phyloP scores from a whole-genome alignment of 2,797 vertebrate genomes.

The Liasis olivaceus region DNA sequence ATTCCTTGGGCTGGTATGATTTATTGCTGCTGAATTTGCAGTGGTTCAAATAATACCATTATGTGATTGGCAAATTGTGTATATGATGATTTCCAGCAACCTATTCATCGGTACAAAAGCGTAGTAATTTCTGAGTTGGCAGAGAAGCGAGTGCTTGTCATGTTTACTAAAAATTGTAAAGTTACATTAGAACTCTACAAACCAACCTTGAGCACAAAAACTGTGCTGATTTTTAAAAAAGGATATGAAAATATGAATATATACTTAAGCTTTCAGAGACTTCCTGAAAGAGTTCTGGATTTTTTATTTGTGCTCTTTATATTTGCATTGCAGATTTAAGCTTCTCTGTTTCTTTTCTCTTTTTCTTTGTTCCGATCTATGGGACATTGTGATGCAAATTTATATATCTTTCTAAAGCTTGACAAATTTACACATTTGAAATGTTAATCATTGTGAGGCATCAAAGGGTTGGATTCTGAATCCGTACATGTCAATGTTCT shows the following conservation, averaged over 20 bases:
- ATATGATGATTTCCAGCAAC: slow-evolving; percentile 57
- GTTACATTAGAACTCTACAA: slow-evolving; percentile 36
- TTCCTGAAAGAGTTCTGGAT: slow-evolving; percentile 57
- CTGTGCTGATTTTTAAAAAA: slow-evolving; percentile 37
- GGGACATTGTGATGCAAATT: slow-evolving; percentile 69
- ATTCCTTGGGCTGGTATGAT: slow-evolving; percentile 28
- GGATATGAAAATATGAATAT: slow-evolving; percentile 55
- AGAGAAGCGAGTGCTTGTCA: slow-evolving; percentile 42
- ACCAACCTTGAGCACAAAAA: background rate
- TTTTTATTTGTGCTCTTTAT: slow-evolving; percentile 59
- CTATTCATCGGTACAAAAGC: slow-evolving; percentile 50
- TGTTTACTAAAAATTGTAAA: slow-evolving; percentile 66
- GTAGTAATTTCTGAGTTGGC: slow-evolving; percentile 61
- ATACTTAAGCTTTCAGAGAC: slow-evolving; percentile 56
- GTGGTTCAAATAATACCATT: slow-evolving; percentile 40
- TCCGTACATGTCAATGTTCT: slow-evolving; percentile 39
- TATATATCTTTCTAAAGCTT: slow-evolving; percentile 63
- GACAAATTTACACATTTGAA: slow-evolving; percentile 69
- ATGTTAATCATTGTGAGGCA: slow-evolving; percentile 62
- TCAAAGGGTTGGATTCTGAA: slow-evolving; percentile 57
- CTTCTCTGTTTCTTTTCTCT: slow-evolving; percentile 56
- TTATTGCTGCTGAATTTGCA: slow-evolving; percentile 48
- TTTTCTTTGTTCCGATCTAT: slow-evolving; percentile 50
- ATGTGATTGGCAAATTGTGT: slow-evolving; percentile 61
- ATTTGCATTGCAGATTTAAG: slow-evolving; percentile 72